phyloP scores from a whole-genome alignment of 2,113 vertebrate species.

The Cheilinus undulatus region DNA sequence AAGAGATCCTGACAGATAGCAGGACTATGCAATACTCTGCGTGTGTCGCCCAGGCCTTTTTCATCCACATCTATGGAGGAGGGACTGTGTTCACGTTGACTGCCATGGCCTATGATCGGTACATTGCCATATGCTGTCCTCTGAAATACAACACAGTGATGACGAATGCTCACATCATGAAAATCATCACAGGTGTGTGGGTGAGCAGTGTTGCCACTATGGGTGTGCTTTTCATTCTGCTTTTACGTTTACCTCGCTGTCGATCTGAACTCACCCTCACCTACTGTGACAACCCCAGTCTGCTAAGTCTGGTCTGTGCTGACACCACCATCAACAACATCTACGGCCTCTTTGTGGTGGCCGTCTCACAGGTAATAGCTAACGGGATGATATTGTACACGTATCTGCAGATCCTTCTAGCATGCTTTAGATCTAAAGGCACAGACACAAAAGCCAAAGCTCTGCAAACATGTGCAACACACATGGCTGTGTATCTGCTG shows the following conservation, averaged over 20 bases:
- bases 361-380: slow-evolving; percentile 39
- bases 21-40: slow-evolving; percentile 59
- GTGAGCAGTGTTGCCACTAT: slow-evolving; percentile 57
- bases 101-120: slow-evolving; percentile 84
- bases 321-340: slow-evolving; percentile 77
- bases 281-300: slow-evolving; percentile 79
- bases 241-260: slow-evolving; percentile 79
- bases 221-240: slow-evolving; percentile 70
- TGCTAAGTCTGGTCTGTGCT: slow-evolving; percentile 76
- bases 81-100: slow-evolving; percentile 68
- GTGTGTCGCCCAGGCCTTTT: slow-evolving; percentile 82
- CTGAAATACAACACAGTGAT: slow-evolving; percentile 79
- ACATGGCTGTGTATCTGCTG: slow-evolving; percentile 75
- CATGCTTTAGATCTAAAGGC: slow-evolving; percentile 74
- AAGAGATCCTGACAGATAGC: slow-evolving; percentile 62
- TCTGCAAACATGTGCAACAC: slow-evolving; percentile 82
- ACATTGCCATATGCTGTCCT: slow-evolving; percentile 82
- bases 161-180: slow-evolving; percentile 68
- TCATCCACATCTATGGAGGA: slow-evolving; percentile 78
- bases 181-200: slow-evolving; percentile 73
- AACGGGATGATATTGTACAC: slow-evolving; percentile 68
- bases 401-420: slow-evolving; percentile 78
- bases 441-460: slow-evolving; percentile 80
- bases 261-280: slow-evolving; percentile 56
- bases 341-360: slow-evolving; percentile 57